A percentile compares a stretch with the other conserved stretches of the same genome.
Conservation (phyloP, 2,113 vertebrate species). For the Pseudorectes ferrugineus region DNA sequence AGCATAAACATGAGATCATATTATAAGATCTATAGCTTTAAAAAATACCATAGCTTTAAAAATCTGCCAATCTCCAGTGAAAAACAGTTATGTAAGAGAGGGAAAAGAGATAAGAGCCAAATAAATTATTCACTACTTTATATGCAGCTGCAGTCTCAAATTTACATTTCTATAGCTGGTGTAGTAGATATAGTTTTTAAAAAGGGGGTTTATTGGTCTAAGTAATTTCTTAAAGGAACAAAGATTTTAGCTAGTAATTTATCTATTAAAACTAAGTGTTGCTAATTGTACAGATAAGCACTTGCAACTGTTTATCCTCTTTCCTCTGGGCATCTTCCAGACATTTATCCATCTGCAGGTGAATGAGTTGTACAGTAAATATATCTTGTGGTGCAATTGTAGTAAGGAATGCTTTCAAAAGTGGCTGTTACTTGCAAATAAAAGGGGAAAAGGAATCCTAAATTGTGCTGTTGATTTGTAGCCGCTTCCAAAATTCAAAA, state of each 20-base stretch:
- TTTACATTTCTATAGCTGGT: not conserved
- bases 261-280: not conserved
- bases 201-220: not conserved
- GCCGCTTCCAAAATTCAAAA: not conserved
- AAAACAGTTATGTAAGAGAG: not conserved
- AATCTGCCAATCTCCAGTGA: not conserved
- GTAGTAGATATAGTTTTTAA: not conserved
- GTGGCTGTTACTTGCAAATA: not conserved
- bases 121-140: not conserved
- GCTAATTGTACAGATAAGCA: not conserved
- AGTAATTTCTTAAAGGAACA: not conserved
- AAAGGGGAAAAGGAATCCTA: not conserved
- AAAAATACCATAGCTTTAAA: not conserved
- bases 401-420: not conserved
- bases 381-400: not conserved
- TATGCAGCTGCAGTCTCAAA: not conserved
- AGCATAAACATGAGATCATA: not conserved
- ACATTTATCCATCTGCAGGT: not conserved
- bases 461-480: not conserved
- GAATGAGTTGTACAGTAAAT: not conserved
- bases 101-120: not conserved
- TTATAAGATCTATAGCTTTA: not conserved
- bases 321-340: not conserved
- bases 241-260: not conserved
- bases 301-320: not conserved